Evolutionary conservation across 2,113 vertebrate genomes (phyloP), one percentile per base, ranked within the genome.

Genomic region (Xiphophorus hellerii): DNA sequence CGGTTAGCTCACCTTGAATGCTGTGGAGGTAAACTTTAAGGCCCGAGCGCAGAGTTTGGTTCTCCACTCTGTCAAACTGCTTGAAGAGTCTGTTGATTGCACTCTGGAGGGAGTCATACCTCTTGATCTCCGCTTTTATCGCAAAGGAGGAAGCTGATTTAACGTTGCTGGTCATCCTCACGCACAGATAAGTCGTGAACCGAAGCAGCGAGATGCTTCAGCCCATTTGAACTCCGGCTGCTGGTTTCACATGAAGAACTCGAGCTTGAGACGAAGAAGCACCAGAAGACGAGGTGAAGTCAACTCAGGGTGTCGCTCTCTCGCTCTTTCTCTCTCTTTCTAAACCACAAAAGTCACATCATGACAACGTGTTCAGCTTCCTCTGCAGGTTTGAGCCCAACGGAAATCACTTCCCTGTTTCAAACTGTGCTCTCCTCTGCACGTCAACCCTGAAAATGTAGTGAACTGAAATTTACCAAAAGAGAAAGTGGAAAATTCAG

Each of bases 111-210:
- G 88, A 88, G 0, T 94, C 94, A 22, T 95, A 87, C 72, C 95
- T 90, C 86, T 90, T 94, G 60, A 96, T 92, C 89, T 97, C 96
- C 1, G 93, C 90, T 54, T 92, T 92, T 75, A 96, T 94, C 65
- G 94, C 95, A 69, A 81, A 84, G n/a, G 95, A 95, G 72, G 77
- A 88, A n/a, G 74, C 83, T 30, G 90, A 93, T 86, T 95, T 95
- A 37, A 72, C 80, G 81, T 76, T 88, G 88, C 72, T 92, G 90
- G 76, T 93, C 95, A 96, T 97, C 89, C 87, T 95, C 85, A 82
- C 78, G 63, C 74, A 76, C 74, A 51, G 63, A 84, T 83, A 84
- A 71, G 80, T 71, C n/a, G 33, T 83, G 71, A 78, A 73, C 42
- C 69, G 81, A 83, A 62, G 69, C 69, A 72, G 42, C 64, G 29